phyloP scores from a whole-genome alignment of 2,113 vertebrate species.

The Castor canadensis region DNA sequence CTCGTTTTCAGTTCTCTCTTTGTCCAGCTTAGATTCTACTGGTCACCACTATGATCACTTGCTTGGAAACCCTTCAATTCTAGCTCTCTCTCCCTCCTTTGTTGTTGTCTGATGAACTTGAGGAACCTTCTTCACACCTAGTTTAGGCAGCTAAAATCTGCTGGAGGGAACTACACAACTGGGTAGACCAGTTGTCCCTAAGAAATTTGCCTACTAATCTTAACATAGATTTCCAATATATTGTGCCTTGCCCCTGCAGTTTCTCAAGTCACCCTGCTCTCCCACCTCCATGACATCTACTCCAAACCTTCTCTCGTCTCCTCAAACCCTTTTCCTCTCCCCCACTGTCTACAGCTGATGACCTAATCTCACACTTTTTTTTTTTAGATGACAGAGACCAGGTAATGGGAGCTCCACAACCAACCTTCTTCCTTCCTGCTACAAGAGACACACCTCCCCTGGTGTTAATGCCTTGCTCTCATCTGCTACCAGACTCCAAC shows the following conservation, averaged over 20 bases:
- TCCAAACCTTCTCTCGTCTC: neutral
- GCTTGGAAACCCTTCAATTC: neutral
- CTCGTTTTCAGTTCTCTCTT: neutral
- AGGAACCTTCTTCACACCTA: rapidly evolving
- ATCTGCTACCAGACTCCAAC: neutral
- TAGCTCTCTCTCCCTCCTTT: neutral
- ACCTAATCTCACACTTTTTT: neutral
- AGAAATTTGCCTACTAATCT: neutral
- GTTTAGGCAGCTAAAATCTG: neutral
- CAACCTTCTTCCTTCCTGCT: rapidly evolving
- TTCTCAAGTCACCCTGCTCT: neutral
- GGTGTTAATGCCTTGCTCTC: neutral
- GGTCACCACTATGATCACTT: neutral
- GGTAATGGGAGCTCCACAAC: rapidly evolving
- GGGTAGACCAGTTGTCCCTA: neutral
- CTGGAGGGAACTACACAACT: neutral
- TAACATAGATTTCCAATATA: neutral
- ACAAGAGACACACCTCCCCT: neutral
- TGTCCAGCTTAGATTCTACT: neutral
- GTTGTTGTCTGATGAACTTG: neutral
- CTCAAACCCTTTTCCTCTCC: neutral
- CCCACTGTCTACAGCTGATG: rapidly evolving
- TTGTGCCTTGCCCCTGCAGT: no score
- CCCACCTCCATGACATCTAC: neutral
- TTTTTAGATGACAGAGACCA: neutral